phyloP scores from a whole-genome alignment of 2,113 vertebrate genomes.

The Alces alces region DNA sequence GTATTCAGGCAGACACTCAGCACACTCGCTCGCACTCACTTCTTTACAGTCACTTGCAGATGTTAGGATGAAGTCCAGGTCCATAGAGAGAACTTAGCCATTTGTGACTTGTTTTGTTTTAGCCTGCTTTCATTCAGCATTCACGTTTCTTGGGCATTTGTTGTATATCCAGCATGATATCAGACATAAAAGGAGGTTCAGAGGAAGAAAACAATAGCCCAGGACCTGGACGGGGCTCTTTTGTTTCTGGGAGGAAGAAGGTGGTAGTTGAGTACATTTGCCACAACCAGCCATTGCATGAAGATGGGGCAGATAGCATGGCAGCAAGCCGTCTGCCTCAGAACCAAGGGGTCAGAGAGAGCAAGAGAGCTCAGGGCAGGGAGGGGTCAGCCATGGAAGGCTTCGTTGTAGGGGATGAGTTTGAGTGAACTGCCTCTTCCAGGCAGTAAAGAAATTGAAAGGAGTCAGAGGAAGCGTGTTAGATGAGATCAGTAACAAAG shows the following conservation, averaged over 20 bases:
- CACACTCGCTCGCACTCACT: not conserved
- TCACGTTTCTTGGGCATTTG: not conserved
- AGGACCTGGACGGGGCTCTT: not conserved
- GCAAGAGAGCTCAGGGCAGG: not conserved
- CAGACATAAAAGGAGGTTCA: not conserved
- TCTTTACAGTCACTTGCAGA: not conserved
- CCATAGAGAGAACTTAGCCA: not conserved
- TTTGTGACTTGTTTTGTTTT: not conserved
- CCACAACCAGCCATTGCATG: not conserved
- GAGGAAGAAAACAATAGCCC: not conserved
- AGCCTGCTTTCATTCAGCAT: constrained; percentile 1
- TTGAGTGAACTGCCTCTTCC: not conserved
- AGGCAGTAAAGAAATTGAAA: not conserved
- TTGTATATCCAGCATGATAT: not conserved
- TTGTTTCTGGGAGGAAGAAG: not conserved
- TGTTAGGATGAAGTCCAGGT: not conserved
- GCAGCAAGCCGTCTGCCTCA: not conserved
- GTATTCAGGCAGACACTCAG: not conserved
- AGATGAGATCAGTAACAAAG: not conserved
- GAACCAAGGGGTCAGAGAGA: not conserved
- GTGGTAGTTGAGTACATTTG: not conserved
- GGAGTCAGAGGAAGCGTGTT: not conserved
- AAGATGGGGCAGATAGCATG: not conserved
- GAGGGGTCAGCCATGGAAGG: not conserved
- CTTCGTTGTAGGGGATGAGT: not conserved